These are phyloP conservation scores for Brachypodius melanocephalos DNA, from an alignment of 2,113 vertebrate genomes.

Conservation along the genomic window DNA sequence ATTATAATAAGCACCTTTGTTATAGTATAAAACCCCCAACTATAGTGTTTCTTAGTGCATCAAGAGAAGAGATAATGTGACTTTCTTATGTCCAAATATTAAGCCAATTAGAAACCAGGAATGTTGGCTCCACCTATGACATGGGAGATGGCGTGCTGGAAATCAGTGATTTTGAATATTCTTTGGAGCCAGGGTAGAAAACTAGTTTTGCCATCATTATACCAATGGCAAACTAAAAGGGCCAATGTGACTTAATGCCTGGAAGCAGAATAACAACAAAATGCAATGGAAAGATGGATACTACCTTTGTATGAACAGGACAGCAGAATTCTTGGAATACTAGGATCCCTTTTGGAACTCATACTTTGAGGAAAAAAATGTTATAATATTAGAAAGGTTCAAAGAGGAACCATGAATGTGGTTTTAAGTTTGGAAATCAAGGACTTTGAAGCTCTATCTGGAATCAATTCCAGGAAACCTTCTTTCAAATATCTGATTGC, in stretches of 20 bases:
- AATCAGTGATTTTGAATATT: neutral
- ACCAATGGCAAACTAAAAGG: neutral
- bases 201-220: neutral
- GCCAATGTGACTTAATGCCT: neutral
- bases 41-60: neutral
- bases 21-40: accelerated
- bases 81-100: neutral
- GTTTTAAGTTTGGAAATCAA: neutral
- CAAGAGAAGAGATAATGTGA: neutral
- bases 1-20: neutral
- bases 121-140: neutral
- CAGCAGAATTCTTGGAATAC: neutral
- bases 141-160: neutral
- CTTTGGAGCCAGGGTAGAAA: neutral
- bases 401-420: neutral
- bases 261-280: neutral
- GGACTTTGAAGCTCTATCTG: neutral
- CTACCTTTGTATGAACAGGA: neutral
- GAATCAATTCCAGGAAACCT: neutral
- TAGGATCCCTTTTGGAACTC: neutral
- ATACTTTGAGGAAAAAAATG: neutral
- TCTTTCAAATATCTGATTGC: neutral
- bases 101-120: neutral
- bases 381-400: neutral
- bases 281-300: neutral